Evolutionary conservation across 2,113 vertebrate species (phyloP).

Genomic region (Eulemur macaco): DNA sequence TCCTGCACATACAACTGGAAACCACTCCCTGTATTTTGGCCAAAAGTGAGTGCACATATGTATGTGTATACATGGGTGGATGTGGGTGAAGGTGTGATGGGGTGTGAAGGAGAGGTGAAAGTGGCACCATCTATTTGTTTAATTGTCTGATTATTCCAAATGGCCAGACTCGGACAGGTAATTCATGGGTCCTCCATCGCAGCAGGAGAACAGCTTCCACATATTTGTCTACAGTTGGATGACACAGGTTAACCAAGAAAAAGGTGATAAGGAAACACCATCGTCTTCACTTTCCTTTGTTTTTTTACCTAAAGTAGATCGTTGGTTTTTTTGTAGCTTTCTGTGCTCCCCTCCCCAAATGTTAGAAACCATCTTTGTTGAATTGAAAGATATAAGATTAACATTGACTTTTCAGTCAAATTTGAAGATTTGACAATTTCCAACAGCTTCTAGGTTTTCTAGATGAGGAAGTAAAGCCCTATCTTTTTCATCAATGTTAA

Average conservation of each 20-base stretch:
- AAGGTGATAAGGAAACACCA: neutral
- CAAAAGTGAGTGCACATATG: neutral
- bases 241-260: neutral
- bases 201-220: neutral
- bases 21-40: neutral
- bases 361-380: constrained; percentile 7
- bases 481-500: neutral
- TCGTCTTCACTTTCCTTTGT: neutral
- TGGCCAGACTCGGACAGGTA: neutral
- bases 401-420: neutral
- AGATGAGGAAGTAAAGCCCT: neutral
- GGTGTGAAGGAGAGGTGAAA: neutral
- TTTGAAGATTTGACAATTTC: neutral
- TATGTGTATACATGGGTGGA: neutral
- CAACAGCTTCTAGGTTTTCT: neutral
- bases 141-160: neutral
- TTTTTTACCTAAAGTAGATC: neutral
- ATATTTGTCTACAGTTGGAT: neutral
- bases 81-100: neutral
- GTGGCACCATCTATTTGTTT: neutral
- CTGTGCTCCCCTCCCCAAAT: neutral
- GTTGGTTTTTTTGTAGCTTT: neutral
- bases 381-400: neutral
- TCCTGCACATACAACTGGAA: neutral
- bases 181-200: neutral